These are phyloP conservation scores for Bombylius discolor DNA, from an alignment of 2,888 invertebrate species.

Conservation along the genomic window DNA sequence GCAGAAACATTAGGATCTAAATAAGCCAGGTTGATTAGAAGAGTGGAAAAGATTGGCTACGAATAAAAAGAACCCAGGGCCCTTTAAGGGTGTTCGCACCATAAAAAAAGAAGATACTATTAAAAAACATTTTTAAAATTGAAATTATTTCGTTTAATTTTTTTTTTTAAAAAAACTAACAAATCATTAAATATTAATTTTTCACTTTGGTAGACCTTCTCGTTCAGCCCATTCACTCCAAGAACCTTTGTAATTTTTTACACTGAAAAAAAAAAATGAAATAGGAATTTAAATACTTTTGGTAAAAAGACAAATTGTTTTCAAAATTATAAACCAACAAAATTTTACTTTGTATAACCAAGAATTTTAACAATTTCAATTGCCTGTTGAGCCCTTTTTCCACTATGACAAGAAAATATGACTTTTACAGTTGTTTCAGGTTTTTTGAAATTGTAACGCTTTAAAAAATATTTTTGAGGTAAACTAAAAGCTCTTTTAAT, in stretches of 20 bases:
- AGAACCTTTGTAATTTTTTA: conserved; percentile 30
- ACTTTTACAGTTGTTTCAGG: conserved; percentile 43
- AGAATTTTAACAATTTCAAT: conserved; percentile 38
- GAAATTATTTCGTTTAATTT: too few species aligned
- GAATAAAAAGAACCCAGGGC: too few species aligned
- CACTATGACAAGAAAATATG: conserved; percentile 54
- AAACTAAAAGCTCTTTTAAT: conserved; percentile 8
- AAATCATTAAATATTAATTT: background rate
- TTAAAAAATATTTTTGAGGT: conserved; percentile 5
- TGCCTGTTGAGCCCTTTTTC: conserved; percentile 50
- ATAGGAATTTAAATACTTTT: background rate
- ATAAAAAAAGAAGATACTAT: too few species aligned
- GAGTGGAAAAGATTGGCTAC: too few species aligned
- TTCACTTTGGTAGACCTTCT: conserved; percentile 25
- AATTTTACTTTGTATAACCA: conserved; percentile 21
- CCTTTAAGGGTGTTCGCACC: too few species aligned
- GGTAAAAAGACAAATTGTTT: background rate
- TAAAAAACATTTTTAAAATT: too few species aligned
- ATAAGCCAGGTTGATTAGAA: too few species aligned
- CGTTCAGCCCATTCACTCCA: conserved; percentile 32
- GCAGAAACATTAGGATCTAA: too few species aligned
- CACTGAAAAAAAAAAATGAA: conserved; percentile 11
- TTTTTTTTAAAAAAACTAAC: too few species aligned
- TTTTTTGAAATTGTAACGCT: conserved; percentile 32
- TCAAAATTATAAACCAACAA: background rate